These are phyloP conservation scores for Ips nitidus DNA, from an alignment of 1,140 invertebrate genomes.

Conservation along the genomic window DNA sequence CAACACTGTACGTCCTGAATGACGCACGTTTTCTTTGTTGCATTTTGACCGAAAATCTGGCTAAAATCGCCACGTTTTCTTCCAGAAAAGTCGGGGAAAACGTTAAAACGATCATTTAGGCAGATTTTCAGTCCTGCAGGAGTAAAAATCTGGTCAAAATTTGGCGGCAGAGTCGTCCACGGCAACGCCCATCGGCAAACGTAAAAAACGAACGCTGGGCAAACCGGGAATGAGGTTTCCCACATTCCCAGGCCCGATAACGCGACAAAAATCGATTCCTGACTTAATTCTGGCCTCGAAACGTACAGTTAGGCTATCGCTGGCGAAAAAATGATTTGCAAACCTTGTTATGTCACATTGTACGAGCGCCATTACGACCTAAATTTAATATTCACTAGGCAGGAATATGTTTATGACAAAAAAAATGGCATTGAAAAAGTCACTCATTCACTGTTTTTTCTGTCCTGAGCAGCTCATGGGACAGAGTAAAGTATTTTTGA, in stretches of 20 bases:
- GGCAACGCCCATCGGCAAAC: slow-evolving; percentile 30
- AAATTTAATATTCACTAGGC: slow-evolving; percentile 49
- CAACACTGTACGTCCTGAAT: slow-evolving; percentile 28
- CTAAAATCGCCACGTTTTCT: slow-evolving; percentile 19
- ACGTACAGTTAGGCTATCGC: slow-evolving; percentile 40
- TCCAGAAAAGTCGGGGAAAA: slow-evolving; percentile 5
- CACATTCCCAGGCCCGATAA: slow-evolving; percentile 13
- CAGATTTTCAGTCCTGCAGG: slow-evolving; percentile 26
- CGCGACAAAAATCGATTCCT: slow-evolving; percentile 39
- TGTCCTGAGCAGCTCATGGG: slow-evolving; percentile 48
- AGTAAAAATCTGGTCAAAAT: slow-evolving; percentile 26
- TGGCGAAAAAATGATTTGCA: slow-evolving; percentile 51
- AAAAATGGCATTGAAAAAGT: slow-evolving; percentile 49
- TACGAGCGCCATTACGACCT: slow-evolving; percentile 52
- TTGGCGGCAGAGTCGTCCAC: slow-evolving; percentile 20
- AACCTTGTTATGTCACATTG: slow-evolving; percentile 51
- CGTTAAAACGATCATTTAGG: slow-evolving; percentile 3
- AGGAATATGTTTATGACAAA: slow-evolving; percentile 47
- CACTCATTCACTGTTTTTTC: slow-evolving; percentile 52
- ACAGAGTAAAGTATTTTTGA: slow-evolving; percentile 44
- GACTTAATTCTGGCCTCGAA: slow-evolving; percentile 49
- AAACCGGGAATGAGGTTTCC: slow-evolving; percentile 16
- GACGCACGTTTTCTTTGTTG: slow-evolving; percentile 32
- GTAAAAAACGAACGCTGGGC: slow-evolving; percentile 4
- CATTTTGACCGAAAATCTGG: slow-evolving; percentile 29